phyloP scores from a whole-genome alignment of 2,888 invertebrate genomes.

The Hoplodrina blanda region DNA sequence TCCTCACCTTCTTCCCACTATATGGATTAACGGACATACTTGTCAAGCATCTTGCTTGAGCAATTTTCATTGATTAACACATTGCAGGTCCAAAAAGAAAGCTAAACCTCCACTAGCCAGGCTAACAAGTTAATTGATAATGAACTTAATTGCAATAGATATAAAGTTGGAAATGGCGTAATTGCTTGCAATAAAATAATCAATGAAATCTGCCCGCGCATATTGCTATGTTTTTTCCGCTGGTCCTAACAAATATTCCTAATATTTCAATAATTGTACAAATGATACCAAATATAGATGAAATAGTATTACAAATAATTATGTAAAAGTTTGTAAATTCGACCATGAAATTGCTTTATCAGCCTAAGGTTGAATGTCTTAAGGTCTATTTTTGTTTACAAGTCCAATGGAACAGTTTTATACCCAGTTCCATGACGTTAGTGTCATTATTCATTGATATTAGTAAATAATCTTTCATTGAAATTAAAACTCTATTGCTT shows the following conservation, averaged over 20 bases:
- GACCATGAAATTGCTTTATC: too few species aligned
- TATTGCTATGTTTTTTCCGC: neutral
- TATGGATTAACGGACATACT: neutral
- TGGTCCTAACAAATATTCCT: neutral
- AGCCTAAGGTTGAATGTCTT: too few species aligned
- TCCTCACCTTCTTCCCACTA: neutral
- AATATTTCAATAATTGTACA: conserved; percentile 28
- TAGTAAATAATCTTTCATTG: too few species aligned
- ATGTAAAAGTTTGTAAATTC: conserved; percentile 12
- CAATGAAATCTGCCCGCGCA: neutral
- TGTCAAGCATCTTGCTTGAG: too few species aligned
- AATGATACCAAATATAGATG: conserved; percentile 44
- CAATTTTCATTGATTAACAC: too few species aligned
- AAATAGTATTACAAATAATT: conserved; percentile 20
- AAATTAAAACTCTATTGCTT: too few species aligned
- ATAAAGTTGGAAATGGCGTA: neutral
- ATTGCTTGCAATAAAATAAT: neutral
- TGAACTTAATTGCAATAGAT: neutral
- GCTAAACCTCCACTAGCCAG: too few species aligned
- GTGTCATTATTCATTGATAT: too few species aligned
- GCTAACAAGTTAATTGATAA: neutral
- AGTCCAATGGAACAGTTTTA: too few species aligned
- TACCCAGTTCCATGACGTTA: too few species aligned
- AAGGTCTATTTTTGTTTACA: too few species aligned
- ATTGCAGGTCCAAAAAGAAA: too few species aligned